phyloP scores from a whole-genome alignment of 2,797 vertebrate genomes.

The Pantherophis vulpinus region DNA sequence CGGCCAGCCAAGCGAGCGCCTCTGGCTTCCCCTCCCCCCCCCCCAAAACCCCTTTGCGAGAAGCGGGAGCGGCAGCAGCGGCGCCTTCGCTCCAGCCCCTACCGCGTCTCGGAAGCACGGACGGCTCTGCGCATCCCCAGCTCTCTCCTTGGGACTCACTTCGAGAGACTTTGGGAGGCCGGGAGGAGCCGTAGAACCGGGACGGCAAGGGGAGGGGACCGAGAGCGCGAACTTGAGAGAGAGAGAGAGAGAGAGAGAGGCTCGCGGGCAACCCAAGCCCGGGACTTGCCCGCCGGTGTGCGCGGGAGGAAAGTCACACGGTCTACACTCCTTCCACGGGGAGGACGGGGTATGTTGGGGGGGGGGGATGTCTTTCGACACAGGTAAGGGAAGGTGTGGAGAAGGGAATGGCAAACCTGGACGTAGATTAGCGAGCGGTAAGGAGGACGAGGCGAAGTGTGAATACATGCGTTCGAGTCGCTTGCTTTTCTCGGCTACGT shows the following conservation, averaged over 20 bases:
- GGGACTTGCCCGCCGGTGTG: neutral
- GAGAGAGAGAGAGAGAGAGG: neutral
- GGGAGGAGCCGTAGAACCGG: neutral
- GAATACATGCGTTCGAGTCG: neutral
- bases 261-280: neutral
- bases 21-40: neutral
- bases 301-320: slow-evolving; percentile 1
- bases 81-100: neutral
- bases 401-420: neutral
- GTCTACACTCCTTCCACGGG: neutral
- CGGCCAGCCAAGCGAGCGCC: neutral
- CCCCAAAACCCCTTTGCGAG: neutral
- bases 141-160: neutral
- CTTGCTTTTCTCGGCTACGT: too few relatives aligned
- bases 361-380: neutral
- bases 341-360: neutral
- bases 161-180: neutral
- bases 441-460: too few relatives aligned
- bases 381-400: neutral
- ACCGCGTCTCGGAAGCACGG: neutral
- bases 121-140: neutral
- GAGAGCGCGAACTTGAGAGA: neutral
- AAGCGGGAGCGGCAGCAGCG: neutral
- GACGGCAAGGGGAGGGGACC: neutral
- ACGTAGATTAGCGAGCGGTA: neutral